These are phyloP conservation scores for Acleris emargana DNA, from an alignment of 2,888 invertebrate species.

Conservation along the genomic window DNA sequence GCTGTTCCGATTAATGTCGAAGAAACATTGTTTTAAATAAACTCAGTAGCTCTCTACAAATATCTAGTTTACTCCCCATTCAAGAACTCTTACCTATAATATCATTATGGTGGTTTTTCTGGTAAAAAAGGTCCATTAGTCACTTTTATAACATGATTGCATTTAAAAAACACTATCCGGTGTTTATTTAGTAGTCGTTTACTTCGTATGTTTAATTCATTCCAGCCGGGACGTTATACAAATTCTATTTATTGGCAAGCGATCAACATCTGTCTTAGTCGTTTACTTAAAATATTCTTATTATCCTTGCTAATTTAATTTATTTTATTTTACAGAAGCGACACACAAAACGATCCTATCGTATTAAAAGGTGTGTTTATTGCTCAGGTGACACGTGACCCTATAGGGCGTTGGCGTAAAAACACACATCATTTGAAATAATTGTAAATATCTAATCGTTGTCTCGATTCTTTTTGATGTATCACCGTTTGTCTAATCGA, in stretches of 20 bases:
- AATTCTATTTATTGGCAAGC: neutral
- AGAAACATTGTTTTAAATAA: too few species aligned
- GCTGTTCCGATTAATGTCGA: too few species aligned
- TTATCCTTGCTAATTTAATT: neutral
- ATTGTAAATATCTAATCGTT: neutral
- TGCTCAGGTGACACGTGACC: neutral
- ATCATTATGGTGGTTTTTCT: too few species aligned
- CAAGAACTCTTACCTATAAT: too few species aligned
- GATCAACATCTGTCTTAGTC: neutral
- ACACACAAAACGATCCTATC: neutral
- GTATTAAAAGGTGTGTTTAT: neutral
- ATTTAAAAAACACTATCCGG: too few species aligned
- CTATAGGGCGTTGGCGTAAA: neutral
- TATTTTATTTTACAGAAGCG: neutral
- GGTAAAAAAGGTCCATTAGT: too few species aligned
- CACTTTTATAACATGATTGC: too few species aligned
- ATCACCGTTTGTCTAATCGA: neutral
- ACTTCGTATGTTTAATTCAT: too few species aligned
- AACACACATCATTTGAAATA: neutral
- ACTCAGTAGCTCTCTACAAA: too few species aligned
- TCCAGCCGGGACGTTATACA: too few species aligned
- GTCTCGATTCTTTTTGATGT: neutral
- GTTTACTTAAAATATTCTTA: neutral
- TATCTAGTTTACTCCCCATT: too few species aligned
- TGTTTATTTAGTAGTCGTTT: too few species aligned